Percentiles rank a stretch among this genome's conserved stretches.
Evolutionary conservation across 2,888 invertebrate genomes (phyloP).

Genomic region (Elgonia sp.): DNA sequence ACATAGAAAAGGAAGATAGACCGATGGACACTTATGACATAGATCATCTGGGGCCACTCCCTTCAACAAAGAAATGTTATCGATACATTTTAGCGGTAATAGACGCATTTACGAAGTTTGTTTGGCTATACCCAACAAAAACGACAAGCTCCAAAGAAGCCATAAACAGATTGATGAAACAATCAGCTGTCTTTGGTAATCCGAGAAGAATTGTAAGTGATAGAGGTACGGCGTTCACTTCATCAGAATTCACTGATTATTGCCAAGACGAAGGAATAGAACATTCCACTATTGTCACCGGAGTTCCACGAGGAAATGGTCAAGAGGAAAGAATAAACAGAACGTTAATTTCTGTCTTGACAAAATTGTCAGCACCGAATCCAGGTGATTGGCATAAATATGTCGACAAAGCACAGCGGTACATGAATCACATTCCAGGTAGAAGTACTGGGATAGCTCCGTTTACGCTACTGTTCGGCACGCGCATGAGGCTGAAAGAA

Average conservation of each 20-base stretch:
- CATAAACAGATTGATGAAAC: conserved; percentile 5
- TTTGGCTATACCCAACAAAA: conserved; percentile 17
- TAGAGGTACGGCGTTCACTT: conserved; percentile 24
- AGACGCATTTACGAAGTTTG: conserved; percentile 27
- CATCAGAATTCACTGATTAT: conserved; percentile 10
- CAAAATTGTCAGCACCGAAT: conserved; percentile 7
- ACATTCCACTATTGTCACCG: conserved; percentile 7
- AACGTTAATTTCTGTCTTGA: not conserved
- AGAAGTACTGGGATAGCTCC: too few species aligned
- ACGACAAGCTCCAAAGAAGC: not conserved
- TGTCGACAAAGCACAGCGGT: not conserved
- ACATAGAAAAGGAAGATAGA: not conserved
- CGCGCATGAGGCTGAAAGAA: too few species aligned
- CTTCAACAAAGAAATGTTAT: conserved; percentile 15
- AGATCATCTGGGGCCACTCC: conserved; percentile 34
- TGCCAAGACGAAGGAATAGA: not conserved
- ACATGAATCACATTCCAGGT: too few species aligned
- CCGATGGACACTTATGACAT: conserved; percentile 28
- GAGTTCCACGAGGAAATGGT: conserved; percentile 17
- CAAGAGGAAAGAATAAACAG: conserved; percentile 14
- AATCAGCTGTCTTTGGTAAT: conserved; percentile 25
- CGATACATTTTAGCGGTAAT: not conserved
- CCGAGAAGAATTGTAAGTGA: conserved; percentile 3
- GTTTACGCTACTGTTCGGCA: too few species aligned
- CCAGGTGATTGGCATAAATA: not conserved